Conservation (phyloP, 2,113 vertebrate species). For the Vidua macroura region DNA sequence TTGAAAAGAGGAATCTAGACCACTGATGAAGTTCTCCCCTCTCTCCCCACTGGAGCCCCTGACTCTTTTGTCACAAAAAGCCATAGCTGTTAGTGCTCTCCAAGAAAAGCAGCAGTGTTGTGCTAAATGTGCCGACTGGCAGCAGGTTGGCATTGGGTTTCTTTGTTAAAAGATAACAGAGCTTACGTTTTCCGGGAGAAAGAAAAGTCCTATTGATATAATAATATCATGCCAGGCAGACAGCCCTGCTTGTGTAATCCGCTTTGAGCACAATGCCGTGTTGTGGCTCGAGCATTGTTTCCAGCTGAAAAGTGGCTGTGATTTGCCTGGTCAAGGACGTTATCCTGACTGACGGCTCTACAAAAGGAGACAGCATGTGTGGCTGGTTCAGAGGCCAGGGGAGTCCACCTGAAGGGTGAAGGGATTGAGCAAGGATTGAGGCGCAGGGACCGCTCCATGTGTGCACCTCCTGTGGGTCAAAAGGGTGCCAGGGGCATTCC, state of each 20-base stretch:
- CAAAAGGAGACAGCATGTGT: constrained; percentile 47
- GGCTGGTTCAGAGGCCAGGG: background rate
- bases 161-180: constrained; percentile 64
- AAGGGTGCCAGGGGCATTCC: background rate
- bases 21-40: background rate
- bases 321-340: constrained; percentile 46
- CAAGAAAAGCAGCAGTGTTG: constrained; percentile 55
- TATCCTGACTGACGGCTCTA: constrained; percentile 65
- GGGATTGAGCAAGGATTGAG: background rate
- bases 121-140: constrained; percentile 42
- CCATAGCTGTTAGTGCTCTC: constrained; percentile 20
- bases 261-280: constrained; percentile 54
- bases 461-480: background rate
- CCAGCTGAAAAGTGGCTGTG: constrained; percentile 63
- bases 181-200: constrained; percentile 50
- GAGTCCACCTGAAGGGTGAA: constrained; percentile 38
- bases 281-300: constrained; percentile 57
- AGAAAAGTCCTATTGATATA: constrained; percentile 64
- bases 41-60: background rate
- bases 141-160: constrained; percentile 59
- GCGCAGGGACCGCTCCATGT: fast-evolving
- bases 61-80: background rate
- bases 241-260: constrained; percentile 65
- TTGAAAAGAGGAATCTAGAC: background rate
- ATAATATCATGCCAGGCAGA: constrained; percentile 71